phyloP scores from a whole-genome alignment of 1,140 invertebrate genomes.

The Neodiprion virginianus region DNA sequence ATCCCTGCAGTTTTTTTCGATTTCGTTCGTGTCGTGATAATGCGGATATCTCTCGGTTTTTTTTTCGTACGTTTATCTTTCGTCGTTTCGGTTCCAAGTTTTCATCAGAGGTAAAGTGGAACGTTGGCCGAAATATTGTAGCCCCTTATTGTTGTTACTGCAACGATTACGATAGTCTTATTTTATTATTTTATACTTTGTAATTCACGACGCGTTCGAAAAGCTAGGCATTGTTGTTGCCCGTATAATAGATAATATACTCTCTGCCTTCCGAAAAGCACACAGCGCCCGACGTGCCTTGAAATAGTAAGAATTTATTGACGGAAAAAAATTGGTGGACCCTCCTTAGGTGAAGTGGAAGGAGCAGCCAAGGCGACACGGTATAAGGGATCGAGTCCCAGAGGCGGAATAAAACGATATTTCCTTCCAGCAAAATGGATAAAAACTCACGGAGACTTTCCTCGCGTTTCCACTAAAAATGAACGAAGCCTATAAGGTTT shows the following conservation, averaged over 20 bases:
- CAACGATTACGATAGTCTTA: too few species aligned
- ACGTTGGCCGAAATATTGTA: too few species aligned
- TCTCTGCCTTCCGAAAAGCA: not conserved
- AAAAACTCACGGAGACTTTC: not conserved
- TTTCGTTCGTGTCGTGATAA: too few species aligned
- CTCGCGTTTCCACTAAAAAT: not conserved
- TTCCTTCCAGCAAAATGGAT: slow-evolving; percentile 3
- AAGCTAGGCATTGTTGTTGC: not conserved
- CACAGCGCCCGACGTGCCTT: too few species aligned
- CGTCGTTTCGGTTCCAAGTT: too few species aligned
- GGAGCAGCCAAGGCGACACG: not conserved
- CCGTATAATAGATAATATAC: not conserved
- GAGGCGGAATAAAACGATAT: slow-evolving; percentile 4
- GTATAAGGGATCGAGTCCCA: not conserved
- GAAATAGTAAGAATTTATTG: not conserved
- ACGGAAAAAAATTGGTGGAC: not conserved
- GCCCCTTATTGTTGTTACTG: too few species aligned
- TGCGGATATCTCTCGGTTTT: too few species aligned
- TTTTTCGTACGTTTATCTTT: too few species aligned
- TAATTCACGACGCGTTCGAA: too few species aligned
- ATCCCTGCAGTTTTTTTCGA: too few species aligned
- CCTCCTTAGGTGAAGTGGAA: slow-evolving; percentile 2
- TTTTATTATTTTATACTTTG: too few species aligned
- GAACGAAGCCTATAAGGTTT: not conserved
- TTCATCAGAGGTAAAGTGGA: too few species aligned